These are phyloP conservation scores for Tiliqua scincoides DNA, from an alignment of 2,113 vertebrate species.

Conservation along the genomic window DNA sequence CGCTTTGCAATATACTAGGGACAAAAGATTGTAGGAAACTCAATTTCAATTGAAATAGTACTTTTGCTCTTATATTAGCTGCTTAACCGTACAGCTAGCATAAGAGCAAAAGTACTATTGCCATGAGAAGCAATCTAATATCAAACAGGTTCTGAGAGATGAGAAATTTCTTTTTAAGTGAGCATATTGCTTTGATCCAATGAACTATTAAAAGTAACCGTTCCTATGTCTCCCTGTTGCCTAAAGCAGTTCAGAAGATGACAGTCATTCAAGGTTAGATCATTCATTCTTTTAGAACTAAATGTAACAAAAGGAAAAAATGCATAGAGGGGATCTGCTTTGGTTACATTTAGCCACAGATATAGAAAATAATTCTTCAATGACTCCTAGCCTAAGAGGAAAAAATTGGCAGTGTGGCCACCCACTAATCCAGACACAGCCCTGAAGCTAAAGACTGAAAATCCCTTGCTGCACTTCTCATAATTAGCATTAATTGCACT, in stretches of 20 bases:
- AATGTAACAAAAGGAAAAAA: neutral
- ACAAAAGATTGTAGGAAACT: neutral
- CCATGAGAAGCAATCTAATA: constrained; percentile 32
- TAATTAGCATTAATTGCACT: neutral
- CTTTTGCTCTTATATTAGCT: neutral
- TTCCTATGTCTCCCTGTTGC: neutral
- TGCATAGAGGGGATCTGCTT: neutral
- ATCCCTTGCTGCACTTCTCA: neutral
- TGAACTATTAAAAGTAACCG: neutral
- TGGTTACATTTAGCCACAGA: neutral
- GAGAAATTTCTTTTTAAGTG: neutral
- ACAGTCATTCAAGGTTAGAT: neutral
- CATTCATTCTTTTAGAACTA: neutral
- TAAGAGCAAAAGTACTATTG: constrained; percentile 25
- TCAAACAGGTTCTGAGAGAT: constrained; percentile 8
- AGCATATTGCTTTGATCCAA: constrained; percentile 14
- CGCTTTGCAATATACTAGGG: neutral
- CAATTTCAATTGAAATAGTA: neutral
- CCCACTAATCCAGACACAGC: constrained; percentile 25
- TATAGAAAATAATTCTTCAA: constrained; percentile 7
- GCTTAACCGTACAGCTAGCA: neutral
- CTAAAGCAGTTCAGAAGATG: neutral
- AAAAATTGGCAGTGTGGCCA: constrained; percentile 19
- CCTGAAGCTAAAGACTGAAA: constrained; percentile 18
- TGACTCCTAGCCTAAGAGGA: neutral